Evolutionary conservation across 1,140 invertebrate species (phyloP).

Genomic region (Drosophila eugracilis): DNA sequence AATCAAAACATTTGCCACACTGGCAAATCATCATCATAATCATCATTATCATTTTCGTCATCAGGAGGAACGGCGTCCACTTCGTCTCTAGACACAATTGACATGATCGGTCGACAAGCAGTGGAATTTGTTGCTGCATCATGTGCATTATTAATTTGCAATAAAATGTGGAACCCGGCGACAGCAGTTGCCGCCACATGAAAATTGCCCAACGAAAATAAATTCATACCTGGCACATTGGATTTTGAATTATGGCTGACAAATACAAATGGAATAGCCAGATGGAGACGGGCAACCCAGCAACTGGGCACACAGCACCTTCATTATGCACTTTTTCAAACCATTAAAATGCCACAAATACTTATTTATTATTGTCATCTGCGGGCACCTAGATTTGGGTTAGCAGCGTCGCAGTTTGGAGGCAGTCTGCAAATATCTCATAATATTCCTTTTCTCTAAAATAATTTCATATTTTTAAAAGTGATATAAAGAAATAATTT

Average conservation of each 20-base stretch:
- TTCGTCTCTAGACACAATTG: slow-evolving; percentile 70
- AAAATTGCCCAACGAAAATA: slow-evolving; percentile 56
- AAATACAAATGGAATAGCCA: slow-evolving; percentile 80
- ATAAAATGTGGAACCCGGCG: slow-evolving; percentile 74
- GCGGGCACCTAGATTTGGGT: slow-evolving; percentile 53
- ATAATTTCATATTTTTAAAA: too few species aligned
- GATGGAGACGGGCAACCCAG: slow-evolving; percentile 56
- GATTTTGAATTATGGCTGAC: slow-evolving; percentile 79
- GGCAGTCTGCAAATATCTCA: slow-evolving; percentile 19
- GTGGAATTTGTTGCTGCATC: slow-evolving; percentile 21
- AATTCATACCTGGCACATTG: slow-evolving; percentile 71
- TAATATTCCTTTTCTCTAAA: slow-evolving; percentile 1
- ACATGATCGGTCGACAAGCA: slow-evolving; percentile 55
- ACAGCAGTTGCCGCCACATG: slow-evolving; percentile 42
- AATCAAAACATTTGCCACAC: slow-evolving; percentile 79
- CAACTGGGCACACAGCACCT: slow-evolving; percentile 31
- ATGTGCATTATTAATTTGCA: slow-evolving; percentile 82
- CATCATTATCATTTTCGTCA: slow-evolving; percentile 6
- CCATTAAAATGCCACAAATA: slow-evolving; percentile 80
- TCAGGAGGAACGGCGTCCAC: slow-evolving; percentile 38
- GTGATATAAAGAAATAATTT: too few species aligned
- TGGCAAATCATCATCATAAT: slow-evolving; percentile 48
- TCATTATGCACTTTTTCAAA: slow-evolving; percentile 59
- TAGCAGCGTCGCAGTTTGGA: slow-evolving; percentile 33
- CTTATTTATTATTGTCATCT: slow-evolving; percentile 82